A percentile compares a stretch with the other conserved stretches of the same genome.
Evolutionary conservation across 2,113 vertebrate genomes (phyloP).

Genomic region (Acinonyx jubatus): DNA sequence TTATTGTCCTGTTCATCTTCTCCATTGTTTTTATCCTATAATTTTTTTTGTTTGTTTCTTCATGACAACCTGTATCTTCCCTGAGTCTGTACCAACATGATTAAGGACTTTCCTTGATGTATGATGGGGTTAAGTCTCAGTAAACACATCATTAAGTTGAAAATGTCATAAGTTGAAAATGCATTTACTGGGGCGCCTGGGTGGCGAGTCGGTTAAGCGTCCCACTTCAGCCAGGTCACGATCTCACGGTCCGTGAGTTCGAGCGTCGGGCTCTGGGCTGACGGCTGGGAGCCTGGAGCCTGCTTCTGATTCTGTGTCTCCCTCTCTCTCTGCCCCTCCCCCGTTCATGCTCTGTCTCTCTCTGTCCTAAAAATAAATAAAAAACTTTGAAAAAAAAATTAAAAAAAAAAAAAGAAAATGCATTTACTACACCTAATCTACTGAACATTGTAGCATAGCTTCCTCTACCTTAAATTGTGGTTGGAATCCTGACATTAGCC

Average conservation of each 20-base stretch:
- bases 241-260: no score
- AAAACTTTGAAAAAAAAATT: no score
- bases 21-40: neutral
- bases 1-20: accelerated
- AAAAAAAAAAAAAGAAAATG: no score
- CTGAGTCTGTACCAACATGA: neutral
- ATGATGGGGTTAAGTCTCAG: neutral
- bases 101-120: neutral
- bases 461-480: neutral
- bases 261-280: no score
- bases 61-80: neutral
- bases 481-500: neutral
- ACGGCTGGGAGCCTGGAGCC: no score
- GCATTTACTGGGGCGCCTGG: no score
- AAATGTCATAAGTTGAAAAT: neutral
- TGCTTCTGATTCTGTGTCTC: no score
- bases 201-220: no score
- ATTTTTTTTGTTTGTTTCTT: neutral
- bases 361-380: no score
- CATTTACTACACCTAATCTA: neutral
- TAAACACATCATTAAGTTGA: neutral
- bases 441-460: neutral
- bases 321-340: no score
- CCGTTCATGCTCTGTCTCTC: no score
- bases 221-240: no score